Evolutionary conservation across 1,140 invertebrate species (phyloP), one percentile per base, ranked within the genome.

Genomic region (Hypothenemus hampei): DNA sequence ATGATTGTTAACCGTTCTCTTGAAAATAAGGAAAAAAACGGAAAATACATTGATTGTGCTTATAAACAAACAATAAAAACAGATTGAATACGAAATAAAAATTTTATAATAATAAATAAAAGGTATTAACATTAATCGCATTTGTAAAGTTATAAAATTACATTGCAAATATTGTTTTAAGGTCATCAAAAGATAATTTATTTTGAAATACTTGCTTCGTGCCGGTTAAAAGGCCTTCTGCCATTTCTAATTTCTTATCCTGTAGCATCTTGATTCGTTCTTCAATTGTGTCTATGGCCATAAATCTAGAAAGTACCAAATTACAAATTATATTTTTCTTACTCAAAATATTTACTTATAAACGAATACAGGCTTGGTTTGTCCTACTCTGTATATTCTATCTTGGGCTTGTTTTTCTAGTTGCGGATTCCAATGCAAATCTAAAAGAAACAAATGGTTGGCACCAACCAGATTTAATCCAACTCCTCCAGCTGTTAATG

Each of bases 391-490:
- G 73, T 95, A 93, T 37, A 96, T 86, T 36, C 93, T 76, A 74
- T 97, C 93, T 75, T 89, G 91, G 0, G 93, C 92, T 70, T 97
- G 93, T 4, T 83, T 75, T 73, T 96, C 93, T 18, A 96, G 73
- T 62, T 95, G 91, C 0, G 93, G 93, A 77, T 97, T 97, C 93
- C 93, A 97, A 71, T 97, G 93, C 41, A 92, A 76, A 72, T 97
- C 94, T 2, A 94, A 65, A 3, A 98, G 66, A 35, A 97, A 81
- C 7, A 98, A 74, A 73, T 96, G 89, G 77, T 92, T 96, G 0
- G 81, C 93, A 15, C 92, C 92, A 53, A 91, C 79, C 19, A 97
- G 73, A 75, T 97, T 96, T 4, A 96, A 74, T 7, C 93, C 93
- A 31, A 94, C 91, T 19, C 93, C 93, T 43, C 93, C 93, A 50